These are phyloP conservation scores for Apis cerana DNA, from an alignment of 1,140 invertebrate species.

Conservation along the genomic window DNA sequence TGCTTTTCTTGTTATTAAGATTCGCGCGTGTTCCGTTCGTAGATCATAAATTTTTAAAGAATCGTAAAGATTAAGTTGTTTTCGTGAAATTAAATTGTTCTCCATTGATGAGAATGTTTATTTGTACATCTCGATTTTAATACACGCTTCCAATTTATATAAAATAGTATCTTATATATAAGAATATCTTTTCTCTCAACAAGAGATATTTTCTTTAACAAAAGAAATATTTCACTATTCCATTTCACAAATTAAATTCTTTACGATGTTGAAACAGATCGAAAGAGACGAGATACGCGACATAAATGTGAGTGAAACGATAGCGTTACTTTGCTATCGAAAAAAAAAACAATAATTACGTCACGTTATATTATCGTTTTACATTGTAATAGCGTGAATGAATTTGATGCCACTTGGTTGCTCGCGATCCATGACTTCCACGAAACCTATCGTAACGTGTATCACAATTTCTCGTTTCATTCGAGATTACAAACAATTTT, in stretches of 20 bases:
- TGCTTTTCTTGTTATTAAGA: background rate
- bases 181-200: no score
- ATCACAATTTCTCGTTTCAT: background rate
- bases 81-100: no score
- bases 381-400: slow-evolving; percentile 29
- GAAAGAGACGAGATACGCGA: background rate
- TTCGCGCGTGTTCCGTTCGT: background rate
- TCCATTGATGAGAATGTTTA: no score
- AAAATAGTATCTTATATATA: no score
- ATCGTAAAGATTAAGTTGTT: background rate
- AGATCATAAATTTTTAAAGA: background rate
- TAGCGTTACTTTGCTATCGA: slow-evolving; percentile 18
- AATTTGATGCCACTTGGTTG: slow-evolving; percentile 16
- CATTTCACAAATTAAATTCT: background rate
- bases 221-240: background rate
- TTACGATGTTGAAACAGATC: background rate
- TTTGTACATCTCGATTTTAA: no score
- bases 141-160: no score
- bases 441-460: slow-evolving; percentile 7
- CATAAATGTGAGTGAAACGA: slow-evolving; percentile 17
- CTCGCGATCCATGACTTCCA: background rate
- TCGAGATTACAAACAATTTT: background rate
- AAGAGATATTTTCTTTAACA: background rate
- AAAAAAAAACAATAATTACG: slow-evolving; percentile 17
- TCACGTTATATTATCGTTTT: slow-evolving; percentile 33